Percentiles rank a stretch among this genome's conserved stretches.
These are phyloP conservation scores for Lithobates pipiens DNA, from an alignment of 2,797 vertebrate genomes.

Conservation along the genomic window DNA sequence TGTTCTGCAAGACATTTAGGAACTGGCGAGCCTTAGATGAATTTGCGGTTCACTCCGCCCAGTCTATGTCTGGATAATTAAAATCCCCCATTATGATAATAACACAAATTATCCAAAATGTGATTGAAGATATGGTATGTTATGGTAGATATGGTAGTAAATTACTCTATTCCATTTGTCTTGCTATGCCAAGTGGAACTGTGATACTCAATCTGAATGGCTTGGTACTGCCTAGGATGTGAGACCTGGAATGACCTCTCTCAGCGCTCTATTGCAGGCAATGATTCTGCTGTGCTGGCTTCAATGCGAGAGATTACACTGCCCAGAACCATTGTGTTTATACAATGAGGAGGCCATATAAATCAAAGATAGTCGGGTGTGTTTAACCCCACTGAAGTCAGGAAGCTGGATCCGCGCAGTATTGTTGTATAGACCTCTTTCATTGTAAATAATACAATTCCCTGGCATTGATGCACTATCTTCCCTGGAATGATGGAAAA, in stretches of 20 bases:
- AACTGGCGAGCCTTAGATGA: too few relatives aligned
- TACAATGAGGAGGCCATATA: slow-evolving; percentile 62
- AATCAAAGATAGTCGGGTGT: slow-evolving; percentile 57
- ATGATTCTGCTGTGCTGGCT: slow-evolving; percentile 69
- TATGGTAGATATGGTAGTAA: background rate
- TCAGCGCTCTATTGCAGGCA: slow-evolving; percentile 67
- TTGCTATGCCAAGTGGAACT: background rate
- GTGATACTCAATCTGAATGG: background rate
- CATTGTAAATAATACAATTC: slow-evolving; percentile 1
- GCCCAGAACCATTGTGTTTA: slow-evolving; percentile 60
- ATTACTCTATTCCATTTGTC: background rate
- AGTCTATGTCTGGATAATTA: too few relatives aligned
- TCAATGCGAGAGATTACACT: slow-evolving; percentile 52
- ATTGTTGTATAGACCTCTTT: background rate
- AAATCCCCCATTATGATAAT: too few relatives aligned
- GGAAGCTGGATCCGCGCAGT: background rate
- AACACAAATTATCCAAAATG: too few relatives aligned
- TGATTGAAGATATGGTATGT: too few relatives aligned
- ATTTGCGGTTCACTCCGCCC: too few relatives aligned
- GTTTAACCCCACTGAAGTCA: slow-evolving; percentile 22
- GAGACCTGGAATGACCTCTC: slow-evolving; percentile 63
- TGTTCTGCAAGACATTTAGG: too few relatives aligned
- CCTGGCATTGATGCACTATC: background rate
- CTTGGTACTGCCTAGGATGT: background rate
- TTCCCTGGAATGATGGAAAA: background rate